These are phyloP conservation scores for Tinea semifulvella DNA, from an alignment of 2,888 invertebrate species.

Conservation along the genomic window DNA sequence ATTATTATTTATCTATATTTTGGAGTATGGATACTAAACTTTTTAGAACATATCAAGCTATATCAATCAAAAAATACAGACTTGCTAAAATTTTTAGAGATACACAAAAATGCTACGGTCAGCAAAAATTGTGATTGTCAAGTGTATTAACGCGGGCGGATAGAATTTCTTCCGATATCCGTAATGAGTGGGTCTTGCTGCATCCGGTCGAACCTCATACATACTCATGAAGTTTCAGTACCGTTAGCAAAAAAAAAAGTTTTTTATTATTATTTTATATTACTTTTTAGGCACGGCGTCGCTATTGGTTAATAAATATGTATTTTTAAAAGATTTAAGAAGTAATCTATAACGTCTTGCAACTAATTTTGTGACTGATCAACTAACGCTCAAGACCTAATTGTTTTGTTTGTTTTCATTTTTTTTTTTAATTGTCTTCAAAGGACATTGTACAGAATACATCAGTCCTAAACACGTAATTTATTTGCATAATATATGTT, in stretches of 20 bases:
- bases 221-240: conserved; percentile 12
- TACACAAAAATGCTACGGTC: neutral
- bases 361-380: no score
- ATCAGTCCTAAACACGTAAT: no score
- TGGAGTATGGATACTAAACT: no score
- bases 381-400: neutral
- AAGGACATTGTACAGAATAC: no score
- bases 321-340: neutral
- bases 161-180: neutral
- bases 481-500: no score
- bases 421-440: no score
- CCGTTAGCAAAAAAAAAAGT: conserved; percentile 3
- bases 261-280: neutral
- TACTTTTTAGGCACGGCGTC: neutral
- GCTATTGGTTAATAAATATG: neutral
- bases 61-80: no score
- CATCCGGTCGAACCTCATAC: conserved; percentile 11
- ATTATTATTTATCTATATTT: no score
- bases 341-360: no score
- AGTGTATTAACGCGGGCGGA: neutral
- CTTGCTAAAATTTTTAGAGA: no score
- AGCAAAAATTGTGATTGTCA: neutral
- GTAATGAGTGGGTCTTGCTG: conserved; percentile 5
- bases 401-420: neutral
- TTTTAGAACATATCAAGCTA: no score